These are phyloP conservation scores for Furcifer pardalis DNA, from an alignment of 2,797 vertebrate genomes.

Conservation along the genomic window DNA sequence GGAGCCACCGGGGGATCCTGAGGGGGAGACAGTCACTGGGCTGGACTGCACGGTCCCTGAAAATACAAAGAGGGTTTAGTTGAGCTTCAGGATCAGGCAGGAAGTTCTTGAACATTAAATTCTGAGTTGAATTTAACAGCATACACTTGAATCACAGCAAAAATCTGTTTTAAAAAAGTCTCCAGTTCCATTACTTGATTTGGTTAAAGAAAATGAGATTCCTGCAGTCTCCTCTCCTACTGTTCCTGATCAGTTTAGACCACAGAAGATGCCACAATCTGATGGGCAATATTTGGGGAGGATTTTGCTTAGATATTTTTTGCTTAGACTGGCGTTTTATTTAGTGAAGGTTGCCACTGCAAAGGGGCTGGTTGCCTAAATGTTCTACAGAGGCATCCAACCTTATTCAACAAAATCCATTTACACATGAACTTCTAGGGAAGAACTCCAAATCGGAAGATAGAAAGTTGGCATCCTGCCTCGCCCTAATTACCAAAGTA, in stretches of 20 bases:
- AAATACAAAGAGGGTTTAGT: conserved; percentile 47
- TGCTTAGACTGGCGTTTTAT: neutral
- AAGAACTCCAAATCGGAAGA: neutral
- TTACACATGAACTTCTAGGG: no score
- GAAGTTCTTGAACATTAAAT: neutral
- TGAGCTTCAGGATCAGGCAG: rapidly evolving
- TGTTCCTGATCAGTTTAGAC: neutral
- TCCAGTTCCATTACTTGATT: neutral
- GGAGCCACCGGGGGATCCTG: conserved; percentile 90
- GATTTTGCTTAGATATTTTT: neutral
- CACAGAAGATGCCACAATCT: neutral
- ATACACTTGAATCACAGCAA: neutral
- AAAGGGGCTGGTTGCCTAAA: neutral
- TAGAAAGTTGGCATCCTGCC: neutral
- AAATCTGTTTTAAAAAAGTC: neutral
- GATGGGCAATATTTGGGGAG: neutral
- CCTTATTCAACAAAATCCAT: neutral
- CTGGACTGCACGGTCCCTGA: conserved; percentile 92
- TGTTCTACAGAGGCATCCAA: neutral
- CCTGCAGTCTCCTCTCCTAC: neutral
- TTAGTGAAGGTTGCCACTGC: neutral
- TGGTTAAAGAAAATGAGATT: neutral
- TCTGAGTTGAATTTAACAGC: neutral
- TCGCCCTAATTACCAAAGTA: neutral
- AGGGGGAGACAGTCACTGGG: conserved; percentile 85